Evolutionary conservation across 92 coral and sea anemone genomes (phyloP).

Genomic region (Pocillopora meandrina): DNA sequence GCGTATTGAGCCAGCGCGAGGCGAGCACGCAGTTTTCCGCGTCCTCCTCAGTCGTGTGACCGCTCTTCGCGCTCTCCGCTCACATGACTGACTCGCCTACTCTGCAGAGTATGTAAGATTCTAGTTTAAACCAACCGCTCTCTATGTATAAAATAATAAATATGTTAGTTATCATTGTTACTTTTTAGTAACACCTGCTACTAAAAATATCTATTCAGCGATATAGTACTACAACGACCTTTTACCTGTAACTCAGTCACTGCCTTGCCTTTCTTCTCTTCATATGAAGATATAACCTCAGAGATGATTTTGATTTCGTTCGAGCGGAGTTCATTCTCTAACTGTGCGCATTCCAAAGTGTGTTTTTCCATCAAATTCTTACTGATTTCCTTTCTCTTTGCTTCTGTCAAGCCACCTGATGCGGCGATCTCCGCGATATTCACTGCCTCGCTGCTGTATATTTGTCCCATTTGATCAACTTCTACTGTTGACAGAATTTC

Average conservation of each 20-base stretch:
- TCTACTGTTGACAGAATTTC: conserved; percentile 87
- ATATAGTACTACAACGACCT: neutral
- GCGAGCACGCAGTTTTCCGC: too few species aligned
- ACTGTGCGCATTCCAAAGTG: conserved; percentile 95
- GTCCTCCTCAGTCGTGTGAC: too few species aligned
- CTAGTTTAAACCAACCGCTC: too few species aligned
- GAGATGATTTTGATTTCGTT: conserved; percentile 90
- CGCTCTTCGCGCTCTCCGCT: too few species aligned
- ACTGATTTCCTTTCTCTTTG: conserved; percentile 82
- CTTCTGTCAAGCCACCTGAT: conserved; percentile 87
- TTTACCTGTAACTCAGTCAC: conserved; percentile 63
- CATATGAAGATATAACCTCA: conserved; percentile 86
- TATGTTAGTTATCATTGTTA: too few species aligned
- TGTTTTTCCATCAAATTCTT: conserved; percentile 92
- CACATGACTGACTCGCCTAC: too few species aligned
- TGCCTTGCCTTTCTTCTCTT: conserved; percentile 81
- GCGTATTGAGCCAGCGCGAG: too few species aligned
- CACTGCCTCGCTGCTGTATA: conserved; percentile 88
- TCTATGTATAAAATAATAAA: too few species aligned
- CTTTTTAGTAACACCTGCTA: too few species aligned
- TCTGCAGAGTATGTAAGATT: too few species aligned
- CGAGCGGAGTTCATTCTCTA: conserved; percentile 86
- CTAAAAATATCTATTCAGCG: neutral
- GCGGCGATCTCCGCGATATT: conserved; percentile 89
- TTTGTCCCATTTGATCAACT: conserved; percentile 95